phyloP scores from a whole-genome alignment of 2,888 invertebrate genomes.

The Lydus trimaculatus region DNA sequence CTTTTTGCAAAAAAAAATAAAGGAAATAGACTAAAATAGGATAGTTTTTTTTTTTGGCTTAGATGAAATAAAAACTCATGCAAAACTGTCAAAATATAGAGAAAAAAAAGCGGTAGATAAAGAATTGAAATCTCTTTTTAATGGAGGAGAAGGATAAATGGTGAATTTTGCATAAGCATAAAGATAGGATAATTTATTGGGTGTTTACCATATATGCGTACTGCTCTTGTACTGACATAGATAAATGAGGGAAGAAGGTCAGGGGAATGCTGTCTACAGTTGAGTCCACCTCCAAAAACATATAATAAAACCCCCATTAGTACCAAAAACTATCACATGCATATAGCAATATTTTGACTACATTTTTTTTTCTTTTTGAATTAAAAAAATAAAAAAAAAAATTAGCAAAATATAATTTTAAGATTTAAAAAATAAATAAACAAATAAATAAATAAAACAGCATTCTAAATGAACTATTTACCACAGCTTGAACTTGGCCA shows the following conservation, averaged over 20 bases:
- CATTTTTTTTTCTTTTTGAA: too few relatives aligned
- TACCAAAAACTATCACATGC: conserved; percentile 43
- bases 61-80: neutral
- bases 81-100: neutral
- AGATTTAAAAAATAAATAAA: conserved; percentile 10
- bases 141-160: neutral
- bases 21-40: neutral
- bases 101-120: neutral
- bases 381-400: neutral
- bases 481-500: conserved; percentile 93
- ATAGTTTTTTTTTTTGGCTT: neutral
- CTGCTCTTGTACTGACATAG: conserved; percentile 61
- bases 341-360: neutral
- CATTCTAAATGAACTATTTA: conserved; percentile 65
- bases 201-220: conserved; percentile 61
- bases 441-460: neutral
- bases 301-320: conserved; percentile 54
- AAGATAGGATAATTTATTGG: conserved; percentile 28
- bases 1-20: neutral
- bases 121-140: conserved; percentile 3
- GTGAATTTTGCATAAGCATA: conserved; percentile 13
- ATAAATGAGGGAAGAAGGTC: conserved; percentile 60
- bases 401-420: neutral
- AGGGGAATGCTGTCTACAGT: conserved; percentile 65
- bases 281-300: conserved; percentile 63